phyloP scores from a whole-genome alignment of 2,113 vertebrate species.

The Bagarius yarrelli region DNA sequence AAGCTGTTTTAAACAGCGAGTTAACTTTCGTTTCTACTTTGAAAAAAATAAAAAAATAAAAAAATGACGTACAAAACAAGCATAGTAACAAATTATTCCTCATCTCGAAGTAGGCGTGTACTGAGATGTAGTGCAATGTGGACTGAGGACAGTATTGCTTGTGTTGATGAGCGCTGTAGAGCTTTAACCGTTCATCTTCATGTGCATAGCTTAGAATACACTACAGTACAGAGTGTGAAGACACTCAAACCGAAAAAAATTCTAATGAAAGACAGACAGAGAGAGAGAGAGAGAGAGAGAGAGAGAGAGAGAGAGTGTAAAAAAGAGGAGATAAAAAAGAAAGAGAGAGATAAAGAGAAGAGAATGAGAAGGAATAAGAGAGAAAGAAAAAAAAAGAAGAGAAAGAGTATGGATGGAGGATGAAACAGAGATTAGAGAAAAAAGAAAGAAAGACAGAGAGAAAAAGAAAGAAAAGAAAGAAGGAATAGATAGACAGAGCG shows the following conservation, averaged over 20 bases:
- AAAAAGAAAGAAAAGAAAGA: too few species aligned
- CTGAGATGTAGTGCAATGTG: constrained; percentile 62
- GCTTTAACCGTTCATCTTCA: constrained; percentile 47
- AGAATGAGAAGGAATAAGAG: neutral
- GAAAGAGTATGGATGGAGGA: too few species aligned
- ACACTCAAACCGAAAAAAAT: constrained; percentile 47
- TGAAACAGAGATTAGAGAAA: too few species aligned
- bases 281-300: neutral
- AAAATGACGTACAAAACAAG: constrained; percentile 43
- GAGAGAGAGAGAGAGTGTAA: neutral
- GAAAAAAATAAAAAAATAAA: constrained; percentile 32
- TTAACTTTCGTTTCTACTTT: constrained; percentile 26
- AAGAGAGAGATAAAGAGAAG: too few species aligned
- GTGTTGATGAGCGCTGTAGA: constrained; percentile 52
- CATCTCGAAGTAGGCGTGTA: constrained; percentile 38
- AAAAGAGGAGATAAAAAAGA: too few species aligned
- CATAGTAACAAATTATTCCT: constrained; percentile 48
- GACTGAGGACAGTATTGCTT: constrained; percentile 69
- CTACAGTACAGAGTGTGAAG: constrained; percentile 57
- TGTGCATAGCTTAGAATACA: constrained; percentile 73
- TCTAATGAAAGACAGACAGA: neutral
- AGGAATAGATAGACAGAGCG: too few species aligned
- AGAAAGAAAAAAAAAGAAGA: neutral
- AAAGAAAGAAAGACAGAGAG: too few species aligned
- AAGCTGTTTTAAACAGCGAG: neutral